Conservation (phyloP, 1,140 invertebrate species). For the Bombus haemorrhoidalis region DNA sequence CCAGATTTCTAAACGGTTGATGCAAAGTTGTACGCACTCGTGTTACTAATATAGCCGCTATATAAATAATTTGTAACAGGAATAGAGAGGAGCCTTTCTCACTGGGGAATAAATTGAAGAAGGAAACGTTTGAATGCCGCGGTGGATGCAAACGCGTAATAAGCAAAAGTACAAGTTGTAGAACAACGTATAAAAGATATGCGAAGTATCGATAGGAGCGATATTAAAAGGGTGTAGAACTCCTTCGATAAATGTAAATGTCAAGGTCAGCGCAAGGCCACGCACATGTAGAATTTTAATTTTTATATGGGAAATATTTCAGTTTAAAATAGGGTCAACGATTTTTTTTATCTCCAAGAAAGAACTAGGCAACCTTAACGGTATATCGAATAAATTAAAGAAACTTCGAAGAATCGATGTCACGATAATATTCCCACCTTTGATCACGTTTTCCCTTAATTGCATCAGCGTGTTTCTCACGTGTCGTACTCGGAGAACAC, state of each 20-base stretch:
- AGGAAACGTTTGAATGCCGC: background rate
- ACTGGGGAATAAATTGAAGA: background rate
- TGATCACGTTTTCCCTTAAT: conserved; percentile 6
- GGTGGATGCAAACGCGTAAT: background rate
- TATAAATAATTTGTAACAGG: background rate
- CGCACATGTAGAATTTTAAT: too few species aligned
- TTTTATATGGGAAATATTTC: background rate
- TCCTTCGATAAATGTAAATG: background rate
- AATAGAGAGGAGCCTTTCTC: background rate
- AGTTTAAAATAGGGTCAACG: background rate
- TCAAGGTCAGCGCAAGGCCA: background rate
- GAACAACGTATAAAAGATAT: too few species aligned
- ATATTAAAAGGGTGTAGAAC: background rate
- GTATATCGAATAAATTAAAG: background rate
- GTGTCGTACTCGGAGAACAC: background rate
- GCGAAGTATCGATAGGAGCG: background rate
- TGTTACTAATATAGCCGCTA: background rate
- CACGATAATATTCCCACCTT: too few species aligned
- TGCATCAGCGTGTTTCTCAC: background rate
- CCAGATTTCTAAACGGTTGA: background rate
- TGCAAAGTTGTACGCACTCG: background rate
- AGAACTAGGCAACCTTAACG: background rate
- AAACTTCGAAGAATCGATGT: background rate
- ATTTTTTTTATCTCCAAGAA: too few species aligned
- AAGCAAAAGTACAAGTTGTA: too few species aligned